Base-by-base conservation (phyloP, 2,888 invertebrate genomes). In the Atethmia centrago region DNA sequence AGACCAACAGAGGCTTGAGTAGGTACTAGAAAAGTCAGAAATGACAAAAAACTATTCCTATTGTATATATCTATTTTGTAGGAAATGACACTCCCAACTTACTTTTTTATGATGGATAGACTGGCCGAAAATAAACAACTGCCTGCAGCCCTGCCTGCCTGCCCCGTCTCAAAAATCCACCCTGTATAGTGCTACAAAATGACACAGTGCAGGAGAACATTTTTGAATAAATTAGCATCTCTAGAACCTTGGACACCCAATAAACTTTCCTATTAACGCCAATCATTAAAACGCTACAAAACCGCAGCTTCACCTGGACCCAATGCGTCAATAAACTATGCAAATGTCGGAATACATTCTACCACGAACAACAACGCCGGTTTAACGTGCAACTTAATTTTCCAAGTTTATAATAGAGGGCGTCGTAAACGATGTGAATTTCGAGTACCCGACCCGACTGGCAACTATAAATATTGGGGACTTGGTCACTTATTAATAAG, bases 381-480 rank as follows among this genome's bases (percentile, higher is more conserved):
- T 76, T 75, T 73, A 70, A 55, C 51, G 69, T 51, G n/a, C 12
- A 47, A 67, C 71, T 71, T 85, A 70, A 85, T 79, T 80, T 71
- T 55, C 69, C 73, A 78, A 84, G 53, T 84, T 85, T 80, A 83
- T 78, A 74, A 82, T 69, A 71, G 65, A 66, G 53, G 31, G 51
- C 10, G 42, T 58, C 28, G 53, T 73, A 77, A 82, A 72, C 62
- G 68, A 42, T 21, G 21, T 36, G 71, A 71, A 72, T 51, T 77
- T 56, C 56, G 63, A 66, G 36, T 36, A 36, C 56, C 59, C 36
- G 8, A 61, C 14, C 55, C 45, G 14, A 45, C 49, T 14, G 14
- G 45, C 9, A 3, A 53, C 56, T 36, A 25, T 77, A 62, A 70
- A 76, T 82, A 82, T 71, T 63, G n/a, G 55, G n/a, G 12, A 59